These are phyloP conservation scores for Gila orcuttii DNA, from an alignment of 2,113 vertebrate genomes.

Conservation along the genomic window DNA sequence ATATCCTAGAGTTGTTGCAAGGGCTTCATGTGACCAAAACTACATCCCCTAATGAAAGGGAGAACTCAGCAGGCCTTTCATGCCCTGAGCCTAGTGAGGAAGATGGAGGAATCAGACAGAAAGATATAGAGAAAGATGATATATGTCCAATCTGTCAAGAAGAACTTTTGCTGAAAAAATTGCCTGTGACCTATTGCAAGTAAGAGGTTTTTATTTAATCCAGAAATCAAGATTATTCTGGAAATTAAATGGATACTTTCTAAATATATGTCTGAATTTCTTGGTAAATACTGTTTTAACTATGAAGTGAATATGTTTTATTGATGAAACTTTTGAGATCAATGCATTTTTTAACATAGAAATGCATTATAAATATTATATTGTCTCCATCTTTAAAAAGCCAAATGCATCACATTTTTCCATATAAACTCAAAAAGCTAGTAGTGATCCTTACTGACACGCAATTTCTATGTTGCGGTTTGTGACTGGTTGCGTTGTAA, in stretches of 20 bases:
- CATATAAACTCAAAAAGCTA: background rate
- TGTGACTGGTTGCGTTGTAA: background rate
- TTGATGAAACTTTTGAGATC: background rate
- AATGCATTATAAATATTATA: background rate
- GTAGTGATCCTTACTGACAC: background rate
- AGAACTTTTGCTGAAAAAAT: conserved; percentile 71
- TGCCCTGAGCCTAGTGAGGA: conserved; percentile 22
- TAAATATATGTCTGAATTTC: background rate
- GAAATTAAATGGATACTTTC: background rate
- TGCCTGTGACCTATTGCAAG: conserved; percentile 77
- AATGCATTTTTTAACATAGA: background rate
- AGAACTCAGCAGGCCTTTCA: background rate
- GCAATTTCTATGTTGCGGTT: background rate
- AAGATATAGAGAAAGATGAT: conserved; percentile 68
- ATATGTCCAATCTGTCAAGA: conserved; percentile 81
- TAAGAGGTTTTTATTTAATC: conserved; percentile 26
- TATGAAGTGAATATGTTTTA: background rate
- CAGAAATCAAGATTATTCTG: background rate
- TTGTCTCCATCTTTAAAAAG: conserved; percentile 4
- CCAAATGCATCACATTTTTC: background rate
- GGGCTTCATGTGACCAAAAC: conserved; percentile 56
- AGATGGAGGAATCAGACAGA: conserved; percentile 62
- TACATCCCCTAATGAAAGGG: background rate
- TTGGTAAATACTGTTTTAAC: background rate
- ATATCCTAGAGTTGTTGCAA: conserved; percentile 74